Percentiles rank a stretch among this genome's conserved stretches.
phyloP scores from a whole-genome alignment of 1,140 invertebrate species.

The Asbolus verrucosus region DNA sequence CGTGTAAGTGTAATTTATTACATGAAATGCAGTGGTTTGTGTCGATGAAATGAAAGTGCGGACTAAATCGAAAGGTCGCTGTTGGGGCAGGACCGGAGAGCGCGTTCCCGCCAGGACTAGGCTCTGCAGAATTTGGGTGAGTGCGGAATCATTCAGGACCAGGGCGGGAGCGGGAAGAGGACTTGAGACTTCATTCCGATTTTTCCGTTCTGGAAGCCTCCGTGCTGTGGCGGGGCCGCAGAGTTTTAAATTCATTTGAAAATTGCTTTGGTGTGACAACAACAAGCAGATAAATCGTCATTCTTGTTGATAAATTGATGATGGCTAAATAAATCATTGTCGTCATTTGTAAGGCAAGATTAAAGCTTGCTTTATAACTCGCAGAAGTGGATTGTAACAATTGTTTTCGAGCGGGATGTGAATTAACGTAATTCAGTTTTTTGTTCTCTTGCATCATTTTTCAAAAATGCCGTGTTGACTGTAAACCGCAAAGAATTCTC shows the following conservation, averaged over 20 bases:
- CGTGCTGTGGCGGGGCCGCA: not conserved
- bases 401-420: not conserved
- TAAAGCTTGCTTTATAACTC: not conserved
- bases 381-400: not conserved
- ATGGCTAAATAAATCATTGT: not conserved
- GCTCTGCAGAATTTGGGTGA: slow-evolving; percentile 52
- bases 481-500: not conserved
- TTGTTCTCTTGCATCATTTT: slow-evolving; percentile 10
- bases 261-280: not conserved
- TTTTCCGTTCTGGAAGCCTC: too few species aligned
- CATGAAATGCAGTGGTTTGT: slow-evolving; percentile 40
- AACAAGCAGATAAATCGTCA: slow-evolving; percentile 1
- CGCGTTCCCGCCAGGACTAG: slow-evolving; percentile 45
- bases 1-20: slow-evolving; percentile 10
- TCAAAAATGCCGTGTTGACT: slow-evolving; percentile 10
- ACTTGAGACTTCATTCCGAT: too few species aligned
- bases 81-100: slow-evolving; percentile 46
- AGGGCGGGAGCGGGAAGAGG: not conserved
- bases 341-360: not conserved
- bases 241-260: slow-evolving; percentile 9
- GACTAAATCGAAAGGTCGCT: slow-evolving; percentile 50
- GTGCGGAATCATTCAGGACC: slow-evolving; percentile 3
- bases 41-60: slow-evolving; percentile 45
- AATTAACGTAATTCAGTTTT: slow-evolving; percentile 9
- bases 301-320: not conserved